Evolutionary conservation across 92 coral and sea anemone genomes (phyloP).

Genomic region (Parazoanthus atlanticus): DNA sequence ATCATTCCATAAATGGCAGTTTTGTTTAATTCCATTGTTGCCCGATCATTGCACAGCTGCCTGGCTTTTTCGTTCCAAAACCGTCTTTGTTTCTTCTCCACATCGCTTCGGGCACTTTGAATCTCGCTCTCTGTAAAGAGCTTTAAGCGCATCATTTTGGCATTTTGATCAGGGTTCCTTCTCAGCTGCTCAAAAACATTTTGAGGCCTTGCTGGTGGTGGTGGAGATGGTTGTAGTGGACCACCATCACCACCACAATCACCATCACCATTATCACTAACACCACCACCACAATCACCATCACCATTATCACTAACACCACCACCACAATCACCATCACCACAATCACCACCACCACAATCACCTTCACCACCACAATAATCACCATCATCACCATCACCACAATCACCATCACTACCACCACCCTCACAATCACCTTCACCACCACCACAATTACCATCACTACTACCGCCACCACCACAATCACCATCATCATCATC

Average conservation of each 20-base stretch:
- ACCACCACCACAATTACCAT: not conserved
- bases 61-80: constrained; percentile 49
- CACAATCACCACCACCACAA: not conserved
- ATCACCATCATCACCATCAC: not conserved
- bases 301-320: not conserved
- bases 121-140: constrained; percentile 24
- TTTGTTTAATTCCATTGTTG: constrained; percentile 6
- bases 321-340: not conserved
- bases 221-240: not conserved
- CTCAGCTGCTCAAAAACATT: constrained; percentile 1
- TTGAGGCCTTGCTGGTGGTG: not conserved
- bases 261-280: too few species aligned
- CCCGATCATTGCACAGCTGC: constrained; percentile 19
- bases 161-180: constrained; percentile 5
- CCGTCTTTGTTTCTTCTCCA: constrained; percentile 26
- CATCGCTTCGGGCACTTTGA: not conserved
- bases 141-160: constrained; percentile 28
- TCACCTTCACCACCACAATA: not conserved
- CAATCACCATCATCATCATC: not conserved
- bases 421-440: not conserved
- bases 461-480: not conserved
- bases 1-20: constrained; percentile 46
- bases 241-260: not conserved
- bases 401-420: not conserved
- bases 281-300: not conserved